phyloP scores from a whole-genome alignment of 2,797 vertebrate species.

The Helicolenus hilgendorfi region DNA sequence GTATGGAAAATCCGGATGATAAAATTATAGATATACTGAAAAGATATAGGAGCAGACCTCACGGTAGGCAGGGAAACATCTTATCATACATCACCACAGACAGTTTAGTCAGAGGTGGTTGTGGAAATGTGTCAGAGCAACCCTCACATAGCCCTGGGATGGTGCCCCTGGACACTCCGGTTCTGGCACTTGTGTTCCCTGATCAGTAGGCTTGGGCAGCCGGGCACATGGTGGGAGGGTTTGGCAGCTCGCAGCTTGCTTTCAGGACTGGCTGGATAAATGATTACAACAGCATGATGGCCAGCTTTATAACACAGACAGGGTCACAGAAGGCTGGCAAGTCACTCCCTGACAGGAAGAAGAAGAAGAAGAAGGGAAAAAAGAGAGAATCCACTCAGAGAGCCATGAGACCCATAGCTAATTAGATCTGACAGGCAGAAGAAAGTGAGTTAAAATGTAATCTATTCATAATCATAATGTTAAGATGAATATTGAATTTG shows the following conservation, averaged over 20 bases:
- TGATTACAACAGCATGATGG: conserved; percentile 80
- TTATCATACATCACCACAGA: conserved; percentile 19
- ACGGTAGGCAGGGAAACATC: conserved; percentile 25
- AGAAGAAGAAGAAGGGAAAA: not conserved
- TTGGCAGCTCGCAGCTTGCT: conserved; percentile 79
- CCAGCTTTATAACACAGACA: conserved; percentile 72
- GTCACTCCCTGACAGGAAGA: conserved; percentile 55
- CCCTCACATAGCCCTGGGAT: conserved; percentile 53
- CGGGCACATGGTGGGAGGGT: conserved; percentile 63
- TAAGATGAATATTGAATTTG: conserved; percentile 66
- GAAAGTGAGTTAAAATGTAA: conserved; percentile 73
- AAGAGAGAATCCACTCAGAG: not conserved
- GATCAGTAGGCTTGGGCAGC: conserved; percentile 67
- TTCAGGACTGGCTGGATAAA: conserved; percentile 66
- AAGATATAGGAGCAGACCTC: not conserved
- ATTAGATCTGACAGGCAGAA: conserved; percentile 73
- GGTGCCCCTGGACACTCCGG: conserved; percentile 51
- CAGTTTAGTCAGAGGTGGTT: conserved; percentile 39
- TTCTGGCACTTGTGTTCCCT: conserved; percentile 56
- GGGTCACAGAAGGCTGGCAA: conserved; percentile 63
- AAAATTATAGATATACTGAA: not conserved
- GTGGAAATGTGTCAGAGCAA: conserved; percentile 62
- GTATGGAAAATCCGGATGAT: not conserved
- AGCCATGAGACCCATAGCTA: conserved; percentile 37
- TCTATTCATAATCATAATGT: conserved; percentile 69